These are phyloP conservation scores for Eupithecia pulchellata DNA, from an alignment of 2,888 invertebrate species.

Conservation along the genomic window DNA sequence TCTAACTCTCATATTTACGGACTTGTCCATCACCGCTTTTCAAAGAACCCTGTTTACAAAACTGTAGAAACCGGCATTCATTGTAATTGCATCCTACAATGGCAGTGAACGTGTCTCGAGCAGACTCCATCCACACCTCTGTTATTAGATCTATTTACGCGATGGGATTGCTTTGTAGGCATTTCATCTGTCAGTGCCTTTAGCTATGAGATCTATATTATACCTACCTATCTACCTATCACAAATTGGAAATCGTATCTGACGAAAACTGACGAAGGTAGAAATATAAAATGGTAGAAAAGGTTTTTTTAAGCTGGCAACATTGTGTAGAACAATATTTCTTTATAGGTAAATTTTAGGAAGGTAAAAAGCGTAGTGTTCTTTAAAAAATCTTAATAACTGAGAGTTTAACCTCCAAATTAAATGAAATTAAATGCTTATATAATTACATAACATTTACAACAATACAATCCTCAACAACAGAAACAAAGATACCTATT, in stretches of 20 bases:
- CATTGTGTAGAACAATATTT: neutral
- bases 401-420: neutral
- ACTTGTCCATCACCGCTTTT: too few relatives aligned
- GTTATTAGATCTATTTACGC: constrained; percentile 46
- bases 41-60: neutral
- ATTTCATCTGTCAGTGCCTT: constrained; percentile 25
- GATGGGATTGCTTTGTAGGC: constrained; percentile 37
- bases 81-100: constrained; percentile 2
- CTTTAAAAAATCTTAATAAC: neutral
- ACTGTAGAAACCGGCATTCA: constrained; percentile 10
- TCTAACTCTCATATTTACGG: too few relatives aligned
- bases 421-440: neutral
- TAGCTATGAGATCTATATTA: neutral
- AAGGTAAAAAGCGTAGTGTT: neutral
- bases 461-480: neutral
- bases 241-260: neutral
- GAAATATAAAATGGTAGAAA: neutral
- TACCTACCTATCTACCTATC: neutral
- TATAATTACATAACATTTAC: neutral
- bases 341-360: neutral
- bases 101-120: constrained; percentile 63
- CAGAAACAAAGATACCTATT: neutral
- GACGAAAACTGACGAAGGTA: neutral
- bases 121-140: constrained; percentile 49
- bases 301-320: neutral